Conservation (phyloP, 92 coral and sea anemone genomes). For the Epizoanthus ramosus region DNA sequence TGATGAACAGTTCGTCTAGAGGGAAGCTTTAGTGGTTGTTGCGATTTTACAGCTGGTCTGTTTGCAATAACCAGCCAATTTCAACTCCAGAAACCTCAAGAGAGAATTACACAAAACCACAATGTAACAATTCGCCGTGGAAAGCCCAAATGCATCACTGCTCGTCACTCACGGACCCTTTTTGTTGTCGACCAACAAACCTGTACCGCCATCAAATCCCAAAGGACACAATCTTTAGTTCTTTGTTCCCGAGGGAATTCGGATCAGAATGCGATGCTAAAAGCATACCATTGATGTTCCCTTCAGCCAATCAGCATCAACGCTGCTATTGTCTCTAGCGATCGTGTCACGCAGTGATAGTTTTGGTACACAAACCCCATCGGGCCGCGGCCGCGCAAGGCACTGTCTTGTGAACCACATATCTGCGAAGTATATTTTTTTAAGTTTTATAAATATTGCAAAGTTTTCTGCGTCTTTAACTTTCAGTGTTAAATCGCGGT, state of each 20-base stretch:
- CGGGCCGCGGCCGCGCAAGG: too few species aligned
- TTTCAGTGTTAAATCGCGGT: too few species aligned
- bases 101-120: conserved; percentile 20
- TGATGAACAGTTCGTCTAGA: conserved; percentile 29
- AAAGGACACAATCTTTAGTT: conserved; percentile 69
- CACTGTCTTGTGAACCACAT: too few species aligned
- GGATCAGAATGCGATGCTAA: conserved; percentile 51
- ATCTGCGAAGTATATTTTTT: too few species aligned
- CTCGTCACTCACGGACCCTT: conserved; percentile 61
- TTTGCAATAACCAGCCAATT: conserved; percentile 24
- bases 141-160: conserved; percentile 59
- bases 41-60: conserved; percentile 22
- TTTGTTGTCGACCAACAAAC: conserved; percentile 69
- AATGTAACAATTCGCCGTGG: conserved; percentile 38
- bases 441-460: too few species aligned
- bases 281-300: conserved; percentile 22
- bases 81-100: conserved; percentile 24
- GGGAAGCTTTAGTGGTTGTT: conserved; percentile 29
- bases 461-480: too few species aligned
- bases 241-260: conserved; percentile 91
- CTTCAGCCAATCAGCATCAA: conserved; percentile 52
- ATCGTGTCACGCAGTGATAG: conserved; percentile 32
- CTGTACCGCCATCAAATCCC: conserved; percentile 85
- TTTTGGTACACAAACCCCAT: too few species aligned
- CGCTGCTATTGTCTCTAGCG: conserved; percentile 25